A percentile compares a stretch with the other conserved stretches of the same genome.
Evolutionary conservation across 2,797 vertebrate species (phyloP).

Genomic region (Gephyroberyx darwinii): DNA sequence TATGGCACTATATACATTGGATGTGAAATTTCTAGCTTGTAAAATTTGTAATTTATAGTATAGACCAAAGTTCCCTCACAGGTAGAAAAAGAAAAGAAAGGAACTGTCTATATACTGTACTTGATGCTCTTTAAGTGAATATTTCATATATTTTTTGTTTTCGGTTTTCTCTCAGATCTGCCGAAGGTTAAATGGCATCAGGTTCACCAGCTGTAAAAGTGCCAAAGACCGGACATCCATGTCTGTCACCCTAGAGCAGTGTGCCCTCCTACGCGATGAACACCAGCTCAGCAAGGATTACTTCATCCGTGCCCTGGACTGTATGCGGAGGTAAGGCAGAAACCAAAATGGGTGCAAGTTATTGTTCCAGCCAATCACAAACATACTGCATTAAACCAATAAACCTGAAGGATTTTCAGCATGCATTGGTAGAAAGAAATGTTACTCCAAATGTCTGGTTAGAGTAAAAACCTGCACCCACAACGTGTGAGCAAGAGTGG

Average conservation of each 20-base stretch:
- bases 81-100: too few relatives aligned
- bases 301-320: slow-evolving; percentile 94
- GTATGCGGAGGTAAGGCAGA: slow-evolving; percentile 93
- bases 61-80: too few relatives aligned
- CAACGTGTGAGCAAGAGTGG: slow-evolving; percentile 8
- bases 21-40: too few relatives aligned
- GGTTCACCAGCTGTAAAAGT: slow-evolving; percentile 99
- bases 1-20: too few relatives aligned
- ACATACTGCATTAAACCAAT: background rate
- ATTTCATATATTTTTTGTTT: background rate
- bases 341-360: slow-evolving; percentile 54
- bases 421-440: background rate
- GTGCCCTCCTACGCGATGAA: slow-evolving; percentile 92
- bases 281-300: slow-evolving; percentile 96
- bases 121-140: too few relatives aligned
- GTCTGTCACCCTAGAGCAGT: slow-evolving; percentile 98
- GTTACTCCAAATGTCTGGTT: background rate
- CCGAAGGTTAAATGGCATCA: slow-evolving; percentile 94
- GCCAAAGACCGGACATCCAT: slow-evolving; percentile 99
- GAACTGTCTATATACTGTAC: too few relatives aligned
- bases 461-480: slow-evolving; percentile 58
- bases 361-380: slow-evolving; percentile 27
- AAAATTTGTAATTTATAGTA: too few relatives aligned
- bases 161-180: slow-evolving; percentile 86
- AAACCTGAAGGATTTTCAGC: background rate